Conservation (phyloP, 2,888 invertebrate genomes). For the Tenthredo amoena region DNA sequence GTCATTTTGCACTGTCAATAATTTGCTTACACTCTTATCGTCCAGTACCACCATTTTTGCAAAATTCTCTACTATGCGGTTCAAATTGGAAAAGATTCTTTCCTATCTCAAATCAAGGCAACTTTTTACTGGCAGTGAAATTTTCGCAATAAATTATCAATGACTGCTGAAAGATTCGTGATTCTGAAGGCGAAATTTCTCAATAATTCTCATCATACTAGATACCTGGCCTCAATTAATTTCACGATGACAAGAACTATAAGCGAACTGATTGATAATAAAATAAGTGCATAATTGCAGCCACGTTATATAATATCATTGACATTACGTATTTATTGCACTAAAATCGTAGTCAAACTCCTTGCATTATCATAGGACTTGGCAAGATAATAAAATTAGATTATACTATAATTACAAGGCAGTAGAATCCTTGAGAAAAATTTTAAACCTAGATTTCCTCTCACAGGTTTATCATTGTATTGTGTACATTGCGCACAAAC, state of each 20-base stretch:
- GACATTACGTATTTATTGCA: not conserved
- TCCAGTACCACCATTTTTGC: not conserved
- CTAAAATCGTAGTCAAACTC: not conserved
- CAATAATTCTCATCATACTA: not conserved
- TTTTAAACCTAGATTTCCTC: not conserved
- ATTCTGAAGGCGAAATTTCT: not conserved
- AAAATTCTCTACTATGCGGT: not conserved
- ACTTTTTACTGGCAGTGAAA: not conserved
- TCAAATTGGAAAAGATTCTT: not conserved
- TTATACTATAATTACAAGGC: not conserved
- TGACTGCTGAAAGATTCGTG: not conserved
- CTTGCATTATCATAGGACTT: not conserved
- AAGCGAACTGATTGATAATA: not conserved
- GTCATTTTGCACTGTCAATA: not conserved
- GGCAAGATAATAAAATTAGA: not conserved
- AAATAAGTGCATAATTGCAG: not conserved
- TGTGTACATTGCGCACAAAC: not conserved
- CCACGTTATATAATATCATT: slow-evolving; percentile 1
- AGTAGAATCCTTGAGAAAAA: not conserved
- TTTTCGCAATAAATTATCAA: not conserved
- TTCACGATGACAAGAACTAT: not conserved
- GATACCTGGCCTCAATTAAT: not conserved
- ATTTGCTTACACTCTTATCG: not conserved
- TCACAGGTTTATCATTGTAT: not conserved
- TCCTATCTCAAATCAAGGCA: not conserved